Percentiles rank a stretch among this genome's conserved stretches.
These are phyloP conservation scores for Trematocara variabile DNA, from an alignment of 2,113 vertebrate species.

Conservation along the genomic window DNA sequence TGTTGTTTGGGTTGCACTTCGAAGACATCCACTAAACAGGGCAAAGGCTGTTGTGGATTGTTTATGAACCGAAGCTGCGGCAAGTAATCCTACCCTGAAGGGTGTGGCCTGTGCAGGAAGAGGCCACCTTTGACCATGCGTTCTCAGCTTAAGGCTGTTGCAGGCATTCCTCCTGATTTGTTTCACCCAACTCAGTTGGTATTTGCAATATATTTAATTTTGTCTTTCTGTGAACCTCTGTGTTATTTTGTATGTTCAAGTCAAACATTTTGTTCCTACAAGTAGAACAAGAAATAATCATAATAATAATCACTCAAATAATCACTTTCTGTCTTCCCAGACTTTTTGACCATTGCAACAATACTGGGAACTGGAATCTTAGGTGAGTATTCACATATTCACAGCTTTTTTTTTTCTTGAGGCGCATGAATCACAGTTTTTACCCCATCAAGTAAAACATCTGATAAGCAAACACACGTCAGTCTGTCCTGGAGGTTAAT, in stretches of 20 bases:
- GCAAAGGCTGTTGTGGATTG: background rate
- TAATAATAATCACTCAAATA: background rate
- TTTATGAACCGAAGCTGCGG: rapidly evolving
- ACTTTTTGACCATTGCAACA: conserved; percentile 71
- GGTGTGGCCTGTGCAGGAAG: background rate
- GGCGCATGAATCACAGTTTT: background rate
- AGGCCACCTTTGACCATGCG: background rate
- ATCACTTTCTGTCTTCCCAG: conserved; percentile 37
- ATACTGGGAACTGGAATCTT: conserved; percentile 74
- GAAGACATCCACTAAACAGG: background rate
- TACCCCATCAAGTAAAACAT: background rate
- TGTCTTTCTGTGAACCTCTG: rapidly evolving
- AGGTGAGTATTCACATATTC: conserved; percentile 50
- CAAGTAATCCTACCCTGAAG: background rate
- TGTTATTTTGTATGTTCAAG: background rate
- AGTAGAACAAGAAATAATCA: background rate
- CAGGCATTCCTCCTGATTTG: background rate
- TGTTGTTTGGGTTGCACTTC: background rate
- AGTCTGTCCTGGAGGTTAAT: background rate
- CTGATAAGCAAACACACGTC: background rate
- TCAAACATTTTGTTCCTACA: background rate
- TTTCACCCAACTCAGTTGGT: background rate
- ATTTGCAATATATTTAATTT: background rate
- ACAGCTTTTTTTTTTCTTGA: background rate
- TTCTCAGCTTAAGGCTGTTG: background rate